phyloP scores from a whole-genome alignment of 2,113 vertebrate species.

The Chunga burmeisteri region DNA sequence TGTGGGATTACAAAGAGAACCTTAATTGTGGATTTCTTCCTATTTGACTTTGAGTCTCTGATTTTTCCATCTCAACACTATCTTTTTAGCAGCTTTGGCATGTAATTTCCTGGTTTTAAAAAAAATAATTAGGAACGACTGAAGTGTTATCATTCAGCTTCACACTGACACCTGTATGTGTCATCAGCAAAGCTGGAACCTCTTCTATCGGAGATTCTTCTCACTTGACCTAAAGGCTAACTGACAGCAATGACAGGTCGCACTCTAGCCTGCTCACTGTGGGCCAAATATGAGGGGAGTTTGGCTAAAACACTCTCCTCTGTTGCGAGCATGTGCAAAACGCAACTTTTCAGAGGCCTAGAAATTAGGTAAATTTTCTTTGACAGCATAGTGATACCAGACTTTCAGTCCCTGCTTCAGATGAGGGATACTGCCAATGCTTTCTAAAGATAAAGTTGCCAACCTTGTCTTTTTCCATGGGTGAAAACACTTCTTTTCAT shows the following conservation, averaged over 20 bases:
- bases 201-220: neutral
- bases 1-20: neutral
- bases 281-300: neutral
- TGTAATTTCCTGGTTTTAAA: neutral
- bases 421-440: neutral
- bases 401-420: neutral
- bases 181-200: neutral
- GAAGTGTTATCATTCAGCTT: neutral
- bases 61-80: neutral
- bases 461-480: neutral
- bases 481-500: neutral
- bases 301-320: neutral
- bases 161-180: neutral
- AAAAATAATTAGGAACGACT: neutral
- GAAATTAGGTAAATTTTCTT: neutral
- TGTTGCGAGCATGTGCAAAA: neutral
- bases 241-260: neutral
- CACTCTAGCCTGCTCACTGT: neutral
- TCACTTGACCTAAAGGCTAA: neutral
- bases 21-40: neutral
- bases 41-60: neutral
- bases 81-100: neutral
- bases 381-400: neutral
- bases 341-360: neutral
- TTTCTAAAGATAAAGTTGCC: neutral